These are phyloP conservation scores for Cyrtodaria siliqua DNA, from an alignment of 2,888 invertebrate genomes.

Conservation along the genomic window DNA sequence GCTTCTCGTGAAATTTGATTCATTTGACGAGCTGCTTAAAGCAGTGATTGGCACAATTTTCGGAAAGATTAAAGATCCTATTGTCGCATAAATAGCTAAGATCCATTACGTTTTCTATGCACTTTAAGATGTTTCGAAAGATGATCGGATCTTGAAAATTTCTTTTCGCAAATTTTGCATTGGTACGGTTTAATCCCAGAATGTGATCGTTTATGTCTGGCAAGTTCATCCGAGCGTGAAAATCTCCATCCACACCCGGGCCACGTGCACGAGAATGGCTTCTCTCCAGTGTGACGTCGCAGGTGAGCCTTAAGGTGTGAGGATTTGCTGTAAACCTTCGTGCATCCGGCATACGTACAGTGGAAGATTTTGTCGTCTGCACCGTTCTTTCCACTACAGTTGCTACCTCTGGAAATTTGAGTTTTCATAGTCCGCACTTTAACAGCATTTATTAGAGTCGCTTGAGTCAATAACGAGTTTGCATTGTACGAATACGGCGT, in stretches of 20 bases:
- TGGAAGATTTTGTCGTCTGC: slow-evolving; percentile 89
- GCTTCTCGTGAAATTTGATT: no score
- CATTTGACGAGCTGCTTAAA: no score
- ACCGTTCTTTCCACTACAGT: slow-evolving; percentile 53
- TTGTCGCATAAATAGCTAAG: slow-evolving; percentile 10
- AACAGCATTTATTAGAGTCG: slow-evolving; percentile 66
- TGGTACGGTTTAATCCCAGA: slow-evolving; percentile 97
- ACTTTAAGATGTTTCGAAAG: slow-evolving; percentile 94
- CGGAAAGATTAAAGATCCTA: no score
- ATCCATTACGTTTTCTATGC: slow-evolving; percentile 83
- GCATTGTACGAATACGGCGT: slow-evolving; percentile 54
- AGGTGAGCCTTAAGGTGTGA: slow-evolving; percentile 98
- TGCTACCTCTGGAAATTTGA: slow-evolving; percentile 47
- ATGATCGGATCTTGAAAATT: slow-evolving; percentile 97
- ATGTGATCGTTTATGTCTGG: slow-evolving; percentile 97
- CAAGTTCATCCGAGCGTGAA: slow-evolving; percentile 97
- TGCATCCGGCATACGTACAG: slow-evolving; percentile 89
- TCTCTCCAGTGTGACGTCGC: slow-evolving; percentile 94
- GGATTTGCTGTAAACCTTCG: slow-evolving; percentile 98
- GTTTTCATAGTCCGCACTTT: slow-evolving; percentile 68
- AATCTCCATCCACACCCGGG: slow-evolving; percentile 96
- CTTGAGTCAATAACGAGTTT: slow-evolving; percentile 70
- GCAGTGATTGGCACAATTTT: no score
- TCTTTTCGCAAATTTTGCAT: slow-evolving; percentile 94
- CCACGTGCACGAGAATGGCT: slow-evolving; percentile 88